Conservation (phyloP, 2,797 vertebrate species). For the Channallabes apus region DNA sequence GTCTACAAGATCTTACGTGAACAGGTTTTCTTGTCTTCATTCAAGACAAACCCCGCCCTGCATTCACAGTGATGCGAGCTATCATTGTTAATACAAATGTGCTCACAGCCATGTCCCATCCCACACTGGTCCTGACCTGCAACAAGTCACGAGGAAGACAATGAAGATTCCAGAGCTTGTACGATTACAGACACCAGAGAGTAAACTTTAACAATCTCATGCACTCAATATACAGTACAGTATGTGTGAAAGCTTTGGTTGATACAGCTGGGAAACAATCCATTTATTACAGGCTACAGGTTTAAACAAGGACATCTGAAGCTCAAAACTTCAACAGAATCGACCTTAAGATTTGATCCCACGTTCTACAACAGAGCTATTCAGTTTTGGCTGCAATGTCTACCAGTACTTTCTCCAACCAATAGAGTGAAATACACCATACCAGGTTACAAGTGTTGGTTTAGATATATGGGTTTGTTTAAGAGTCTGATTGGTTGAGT, state of each 20-base stretch:
- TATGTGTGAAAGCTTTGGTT: not conserved
- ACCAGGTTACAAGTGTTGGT: not conserved
- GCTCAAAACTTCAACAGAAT: not conserved
- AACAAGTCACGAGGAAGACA: constrained; percentile 23
- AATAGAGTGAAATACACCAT: not conserved
- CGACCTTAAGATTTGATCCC: not conserved
- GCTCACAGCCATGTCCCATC: constrained; percentile 49
- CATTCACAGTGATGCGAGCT: constrained; percentile 69
- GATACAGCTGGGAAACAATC: not conserved
- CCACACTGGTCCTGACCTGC: constrained; percentile 47
- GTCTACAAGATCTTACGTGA: constrained; percentile 67
- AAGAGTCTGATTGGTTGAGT: no score
- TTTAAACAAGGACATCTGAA: not conserved
- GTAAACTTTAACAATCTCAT: not conserved
- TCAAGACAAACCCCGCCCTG: constrained; percentile 61
- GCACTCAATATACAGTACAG: not conserved
- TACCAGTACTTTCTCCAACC: constrained; percentile 37
- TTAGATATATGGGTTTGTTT: not conserved
- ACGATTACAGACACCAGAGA: not conserved
- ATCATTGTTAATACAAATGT: constrained; percentile 42
- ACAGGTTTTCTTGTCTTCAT: constrained; percentile 53
- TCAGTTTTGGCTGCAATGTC: constrained; percentile 26
- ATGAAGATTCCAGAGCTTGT: not conserved
- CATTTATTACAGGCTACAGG: not conserved
- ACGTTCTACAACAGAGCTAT: constrained; percentile 27